Evolutionary conservation across 1,140 invertebrate genomes (phyloP).

Genomic region (Latrodectus geometricus): DNA sequence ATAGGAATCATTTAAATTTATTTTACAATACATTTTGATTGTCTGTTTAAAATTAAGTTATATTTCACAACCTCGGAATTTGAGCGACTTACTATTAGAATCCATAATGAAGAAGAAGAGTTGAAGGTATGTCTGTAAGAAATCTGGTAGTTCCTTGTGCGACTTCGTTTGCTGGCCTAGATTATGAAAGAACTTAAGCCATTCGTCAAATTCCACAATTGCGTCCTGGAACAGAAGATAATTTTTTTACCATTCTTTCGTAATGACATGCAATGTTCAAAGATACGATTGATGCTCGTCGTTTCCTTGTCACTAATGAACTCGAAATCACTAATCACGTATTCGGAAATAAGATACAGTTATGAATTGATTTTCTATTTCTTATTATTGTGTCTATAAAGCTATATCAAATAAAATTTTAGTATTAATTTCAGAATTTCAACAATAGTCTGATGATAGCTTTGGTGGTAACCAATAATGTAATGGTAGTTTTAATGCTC

Average conservation of each 20-base stretch:
- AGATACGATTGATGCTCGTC: no score
- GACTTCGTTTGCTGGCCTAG: slow-evolving; percentile 65
- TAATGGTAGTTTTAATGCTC: no score
- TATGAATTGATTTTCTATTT: no score
- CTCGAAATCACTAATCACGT: no score
- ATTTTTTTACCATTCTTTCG: neutral
- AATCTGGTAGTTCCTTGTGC: slow-evolving; percentile 65
- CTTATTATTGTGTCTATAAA: no score
- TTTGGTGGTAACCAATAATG: no score
- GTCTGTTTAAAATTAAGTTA: neutral
- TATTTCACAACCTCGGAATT: neutral
- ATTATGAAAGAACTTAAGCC: slow-evolving; percentile 66
- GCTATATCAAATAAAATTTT: no score
- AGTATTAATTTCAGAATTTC: no score
- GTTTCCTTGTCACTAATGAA: no score
- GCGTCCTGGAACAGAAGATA: slow-evolving; percentile 62
- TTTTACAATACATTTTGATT: neutral
- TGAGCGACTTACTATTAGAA: slow-evolving; percentile 65
- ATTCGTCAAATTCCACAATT: slow-evolving; percentile 67
- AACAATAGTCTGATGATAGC: no score
- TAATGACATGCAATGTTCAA: neutral
- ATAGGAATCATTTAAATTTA: neutral
- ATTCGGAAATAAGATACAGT: no score
- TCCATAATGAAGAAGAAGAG: slow-evolving; percentile 66
- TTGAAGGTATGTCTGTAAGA: slow-evolving; percentile 66